Evolutionary conservation across 1,140 invertebrate genomes (phyloP), one percentile per base, ranked within the genome.

Genomic region (Ptiloglossa arizonensis): DNA sequence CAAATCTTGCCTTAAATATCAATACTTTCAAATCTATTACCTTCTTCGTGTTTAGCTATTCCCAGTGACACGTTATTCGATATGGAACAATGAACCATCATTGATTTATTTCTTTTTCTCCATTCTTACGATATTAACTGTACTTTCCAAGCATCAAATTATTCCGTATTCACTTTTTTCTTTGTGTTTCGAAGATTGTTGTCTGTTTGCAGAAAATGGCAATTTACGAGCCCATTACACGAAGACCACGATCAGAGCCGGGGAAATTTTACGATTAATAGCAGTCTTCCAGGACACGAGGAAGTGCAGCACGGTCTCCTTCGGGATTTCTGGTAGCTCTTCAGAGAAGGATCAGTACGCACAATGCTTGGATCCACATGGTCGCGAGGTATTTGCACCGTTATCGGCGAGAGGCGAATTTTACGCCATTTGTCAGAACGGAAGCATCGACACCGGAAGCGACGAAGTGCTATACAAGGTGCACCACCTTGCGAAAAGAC

Each of bases 241-340:
- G 29, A 93, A 93, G 80, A 93, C 92, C 6, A 92, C 88, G 17
- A 90, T 93, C 44, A 87, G 89, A 69, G 91, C 91, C 9, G 93
- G 93, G 5, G 91, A 93, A 73, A 90, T 93, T 50, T 75, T 93
- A 13, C 91, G 92, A 48, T 87, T 93, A 64, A 86, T 93, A 41
- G 93, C 93, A 19, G 91, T 93, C 9, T 93, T 93, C 75, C 92
- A 93, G 62, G 93, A 93, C 79, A 91, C 91, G n/a, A 89, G 90
- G 44, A 90, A 92, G 46, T 90, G 88, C 74, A 90, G 82, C 74
- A 85, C 89, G n/a, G 86, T 91, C n/a, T 86, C 88, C 27, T 92
- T 92, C 57, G 89, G 88, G n/a, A 91, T 92, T 74, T 85, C 90
- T 17, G 86, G 90, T 41, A 85, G 87, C 22, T 88, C 88, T 6